These are phyloP conservation scores for Leptobrachium ailaonicum DNA, from an alignment of 2,113 vertebrate species.

Conservation along the genomic window DNA sequence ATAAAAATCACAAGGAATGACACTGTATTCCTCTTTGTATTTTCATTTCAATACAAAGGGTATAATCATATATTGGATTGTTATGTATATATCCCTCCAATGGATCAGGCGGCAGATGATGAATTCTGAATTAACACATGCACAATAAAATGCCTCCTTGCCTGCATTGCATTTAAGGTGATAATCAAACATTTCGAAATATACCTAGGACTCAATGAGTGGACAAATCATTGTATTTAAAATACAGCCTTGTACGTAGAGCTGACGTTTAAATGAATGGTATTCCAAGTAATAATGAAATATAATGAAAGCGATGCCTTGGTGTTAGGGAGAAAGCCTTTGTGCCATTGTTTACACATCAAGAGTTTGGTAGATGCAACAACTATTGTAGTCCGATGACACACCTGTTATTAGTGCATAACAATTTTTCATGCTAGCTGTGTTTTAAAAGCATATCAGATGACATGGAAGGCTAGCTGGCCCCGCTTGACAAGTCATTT, in stretches of 20 bases:
- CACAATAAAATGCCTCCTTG: conserved; percentile 1
- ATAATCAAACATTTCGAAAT: conserved; percentile 14
- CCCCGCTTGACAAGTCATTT: conserved; percentile 28
- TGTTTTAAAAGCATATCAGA: conserved; percentile 43
- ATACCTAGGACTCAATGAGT: conserved; percentile 11
- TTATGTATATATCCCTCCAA: neutral
- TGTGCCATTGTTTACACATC: conserved; percentile 36
- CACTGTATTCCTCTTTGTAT: neutral
- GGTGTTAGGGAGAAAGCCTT: neutral
- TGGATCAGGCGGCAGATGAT: neutral
- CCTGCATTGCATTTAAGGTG: conserved; percentile 20
- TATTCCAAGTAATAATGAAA: conserved; percentile 42
- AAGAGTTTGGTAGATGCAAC: conserved; percentile 38
- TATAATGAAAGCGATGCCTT: conserved; percentile 39
- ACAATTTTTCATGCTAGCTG: conserved; percentile 48
- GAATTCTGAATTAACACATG: conserved; percentile 1
- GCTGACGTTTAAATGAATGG: conserved; percentile 42
- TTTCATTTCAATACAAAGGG: neutral
- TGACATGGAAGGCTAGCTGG: conserved; percentile 17
- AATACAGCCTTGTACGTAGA: conserved; percentile 35
- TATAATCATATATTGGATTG: neutral
- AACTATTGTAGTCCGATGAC: conserved; percentile 36
- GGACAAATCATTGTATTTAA: conserved; percentile 36
- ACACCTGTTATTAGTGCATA: conserved; percentile 48
- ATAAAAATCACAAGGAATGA: neutral